phyloP scores from a whole-genome alignment of 2,888 invertebrate species.

The Hirudinaria manillensis region DNA sequence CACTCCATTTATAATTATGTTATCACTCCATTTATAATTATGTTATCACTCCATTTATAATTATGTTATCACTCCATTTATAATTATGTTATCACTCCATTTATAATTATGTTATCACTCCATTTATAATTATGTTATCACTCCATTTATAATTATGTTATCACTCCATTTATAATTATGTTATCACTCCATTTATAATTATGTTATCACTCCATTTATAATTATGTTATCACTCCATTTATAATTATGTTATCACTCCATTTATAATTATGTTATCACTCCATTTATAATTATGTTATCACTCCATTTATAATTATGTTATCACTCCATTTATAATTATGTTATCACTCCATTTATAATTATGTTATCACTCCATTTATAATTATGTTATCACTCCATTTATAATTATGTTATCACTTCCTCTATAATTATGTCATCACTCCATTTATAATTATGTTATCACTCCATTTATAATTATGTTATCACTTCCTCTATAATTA shows the following conservation, averaged over 20 bases:
- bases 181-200: not conserved
- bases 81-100: not conserved
- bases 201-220: too few species aligned
- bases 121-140: not conserved
- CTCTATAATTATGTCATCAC: too few species aligned
- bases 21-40: too few species aligned
- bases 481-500: too few species aligned
- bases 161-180: not conserved
- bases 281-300: not conserved
- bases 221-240: not conserved
- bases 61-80: too few species aligned
- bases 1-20: too few species aligned
- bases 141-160: not conserved
- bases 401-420: too few species aligned
- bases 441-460: not conserved
- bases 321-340: not conserved
- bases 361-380: not conserved
- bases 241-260: not conserved
- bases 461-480: too few species aligned
- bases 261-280: not conserved
- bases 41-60: too few species aligned
- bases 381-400: not conserved
- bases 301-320: not conserved
- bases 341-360: too few species aligned
- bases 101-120: not conserved